A percentile compares a stretch with the other conserved stretches of the same genome.
These are phyloP conservation scores for Acutogordius australiensis DNA, from an alignment of 2,888 invertebrate species.

Conservation along the genomic window DNA sequence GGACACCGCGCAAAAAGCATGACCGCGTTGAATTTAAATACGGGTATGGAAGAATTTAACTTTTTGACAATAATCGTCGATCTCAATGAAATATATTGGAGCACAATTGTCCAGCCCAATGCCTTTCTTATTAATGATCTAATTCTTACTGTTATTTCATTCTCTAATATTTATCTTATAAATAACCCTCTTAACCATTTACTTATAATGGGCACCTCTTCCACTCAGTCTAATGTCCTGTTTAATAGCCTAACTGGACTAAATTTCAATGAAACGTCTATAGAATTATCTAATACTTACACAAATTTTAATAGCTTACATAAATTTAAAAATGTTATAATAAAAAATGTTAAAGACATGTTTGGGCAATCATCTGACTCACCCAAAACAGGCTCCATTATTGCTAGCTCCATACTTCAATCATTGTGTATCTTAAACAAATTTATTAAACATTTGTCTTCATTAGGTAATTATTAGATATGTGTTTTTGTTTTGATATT, in stretches of 20 bases:
- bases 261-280: background rate
- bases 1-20: too few relatives aligned
- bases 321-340: background rate
- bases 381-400: background rate
- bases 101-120: background rate
- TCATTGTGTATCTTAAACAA: background rate
- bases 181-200: background rate
- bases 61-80: background rate
- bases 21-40: too few relatives aligned
- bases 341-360: background rate
- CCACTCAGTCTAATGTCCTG: background rate
- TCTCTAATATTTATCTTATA: background rate
- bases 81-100: conserved; percentile 5
- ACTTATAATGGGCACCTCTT: background rate
- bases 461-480: background rate
- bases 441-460: background rate
- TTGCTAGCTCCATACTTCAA: background rate
- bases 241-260: background rate
- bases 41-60: conserved; percentile 1
- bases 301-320: background rate
- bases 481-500: background rate
- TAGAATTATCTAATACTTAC: background rate
- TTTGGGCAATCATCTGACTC: too few relatives aligned
- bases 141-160: background rate
- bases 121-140: background rate